A percentile compares a stretch with the other conserved stretches of the same genome.
phyloP scores from a whole-genome alignment of 2,797 vertebrate genomes.

The Xenentodon cancila region DNA sequence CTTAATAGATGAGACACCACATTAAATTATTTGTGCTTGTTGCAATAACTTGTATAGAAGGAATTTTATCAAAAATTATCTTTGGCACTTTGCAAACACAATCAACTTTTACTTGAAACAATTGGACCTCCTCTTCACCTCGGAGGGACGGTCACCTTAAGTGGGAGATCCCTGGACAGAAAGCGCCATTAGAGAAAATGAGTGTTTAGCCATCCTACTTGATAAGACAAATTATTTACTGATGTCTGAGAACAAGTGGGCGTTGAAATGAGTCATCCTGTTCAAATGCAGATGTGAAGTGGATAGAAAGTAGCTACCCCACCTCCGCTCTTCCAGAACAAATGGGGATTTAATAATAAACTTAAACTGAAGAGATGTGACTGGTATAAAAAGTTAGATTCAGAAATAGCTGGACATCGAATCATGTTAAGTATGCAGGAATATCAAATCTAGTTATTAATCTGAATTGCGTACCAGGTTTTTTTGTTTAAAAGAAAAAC shows the following conservation, averaged over 20 bases:
- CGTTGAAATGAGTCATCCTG: slow-evolving; percentile 43
- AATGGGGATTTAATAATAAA: slow-evolving; percentile 28
- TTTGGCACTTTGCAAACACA: neutral
- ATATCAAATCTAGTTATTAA: too few relatives aligned
- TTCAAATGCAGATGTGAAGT: slow-evolving; percentile 45
- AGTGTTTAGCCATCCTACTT: slow-evolving; percentile 50
- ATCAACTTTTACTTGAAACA: neutral
- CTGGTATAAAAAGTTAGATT: slow-evolving; percentile 17
- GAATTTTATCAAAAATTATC: too few relatives aligned
- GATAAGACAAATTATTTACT: slow-evolving; percentile 71
- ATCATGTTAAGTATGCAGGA: too few relatives aligned
- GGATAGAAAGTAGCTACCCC: slow-evolving; percentile 16
- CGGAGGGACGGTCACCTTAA: neutral
- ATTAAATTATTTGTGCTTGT: neutral
- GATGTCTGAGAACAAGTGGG: slow-evolving; percentile 45
- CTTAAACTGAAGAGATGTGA: slow-evolving; percentile 12
- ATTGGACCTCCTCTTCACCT: slow-evolving; percentile 1
- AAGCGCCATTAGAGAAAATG: slow-evolving; percentile 17
- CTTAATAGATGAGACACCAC: neutral
- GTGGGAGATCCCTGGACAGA: neutral
- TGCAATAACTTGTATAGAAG: neutral
- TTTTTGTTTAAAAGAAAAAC: too few relatives aligned
- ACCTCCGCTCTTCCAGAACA: neutral
- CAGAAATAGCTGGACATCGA: too few relatives aligned
- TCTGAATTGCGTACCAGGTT: too few relatives aligned